Base-by-base conservation (phyloP, 2,888 invertebrate species). In the Aphidius colemani region DNA sequence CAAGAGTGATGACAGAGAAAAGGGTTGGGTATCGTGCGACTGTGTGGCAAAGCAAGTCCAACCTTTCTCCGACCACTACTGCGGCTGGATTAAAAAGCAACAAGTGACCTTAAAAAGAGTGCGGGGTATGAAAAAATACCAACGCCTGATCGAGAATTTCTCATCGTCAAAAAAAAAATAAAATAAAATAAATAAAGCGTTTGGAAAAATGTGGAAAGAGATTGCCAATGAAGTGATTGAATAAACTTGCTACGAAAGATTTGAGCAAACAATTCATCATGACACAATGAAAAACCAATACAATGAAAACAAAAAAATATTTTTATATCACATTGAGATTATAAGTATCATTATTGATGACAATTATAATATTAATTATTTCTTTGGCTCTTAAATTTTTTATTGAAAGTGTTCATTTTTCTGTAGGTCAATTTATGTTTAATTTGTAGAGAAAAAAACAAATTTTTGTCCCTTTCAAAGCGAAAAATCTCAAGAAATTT, bases 81-180 rank as follows among this genome's bases (percentile, higher is more conserved):
- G 74, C 72, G 74, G 71, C 71, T 57, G 75, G 78, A 77, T 78
- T 78, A 78, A 78, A 79, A 76, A 78, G 82, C 81, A 81, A 82
- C 80, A 81, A 81, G 81, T 81, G 81, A 80, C 78, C 76, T 79
- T 75, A 79, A 82, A 79, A 79, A 78, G 13, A 18, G 75, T 73
- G 75, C 69, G 74, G 67, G 72, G 74, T 73, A 75, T 77, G 78
- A 80, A 30, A 18, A 80, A 80, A 80, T 78, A 75, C 72, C 74
- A 73, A 72, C 73, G 75, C 73, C 69, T 74, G 78, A 81, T 80
- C 75, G 81, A 77, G 77, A 77, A 75, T 75, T 77, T 75, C 71
- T 72, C 72, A 71, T 72, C 73, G 71, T 71, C 73, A 61, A 66
- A 55, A 60, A 63, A 61, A n/a, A n/a, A n/a, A n/a, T n/a, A n/a